Percentiles rank a stretch among this genome's conserved stretches.
These are phyloP conservation scores for Chlamydotis undulata DNA, from an alignment of 2,113 vertebrate genomes.

Conservation along the genomic window DNA sequence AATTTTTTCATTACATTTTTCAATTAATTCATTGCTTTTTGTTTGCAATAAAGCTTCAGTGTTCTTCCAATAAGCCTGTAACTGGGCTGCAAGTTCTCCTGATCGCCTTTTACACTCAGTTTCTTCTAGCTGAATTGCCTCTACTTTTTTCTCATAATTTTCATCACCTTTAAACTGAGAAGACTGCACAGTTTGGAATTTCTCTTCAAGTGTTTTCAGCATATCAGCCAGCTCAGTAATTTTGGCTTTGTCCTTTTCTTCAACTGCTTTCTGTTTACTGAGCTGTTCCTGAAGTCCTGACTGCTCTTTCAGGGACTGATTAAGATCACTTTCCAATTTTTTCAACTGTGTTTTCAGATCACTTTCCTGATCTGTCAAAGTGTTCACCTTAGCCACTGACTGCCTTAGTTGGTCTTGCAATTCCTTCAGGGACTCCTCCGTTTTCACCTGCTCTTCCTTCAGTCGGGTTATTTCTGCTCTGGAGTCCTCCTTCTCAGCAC, in stretches of 20 bases:
- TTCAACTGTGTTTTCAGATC: slow-evolving; percentile 81
- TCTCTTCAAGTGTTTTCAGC: slow-evolving; percentile 74
- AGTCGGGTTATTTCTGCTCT: slow-evolving; percentile 72
- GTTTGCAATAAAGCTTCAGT: slow-evolving; percentile 74
- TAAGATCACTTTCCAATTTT: slow-evolving; percentile 80
- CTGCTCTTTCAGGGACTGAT: slow-evolving; percentile 79
- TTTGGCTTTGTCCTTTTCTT: slow-evolving; percentile 75
- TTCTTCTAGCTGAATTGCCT: slow-evolving; percentile 78
- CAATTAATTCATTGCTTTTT: slow-evolving; percentile 77
- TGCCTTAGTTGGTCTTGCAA: slow-evolving; percentile 84
- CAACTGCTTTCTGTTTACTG: slow-evolving; percentile 60
- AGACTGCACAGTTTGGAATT: slow-evolving; percentile 74
- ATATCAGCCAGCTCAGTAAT: slow-evolving; percentile 71
- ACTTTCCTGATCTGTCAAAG: slow-evolving; percentile 77
- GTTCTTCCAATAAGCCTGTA: slow-evolving; percentile 74
- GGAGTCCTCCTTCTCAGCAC: slow-evolving; percentile 77
- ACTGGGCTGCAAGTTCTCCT: slow-evolving; percentile 67
- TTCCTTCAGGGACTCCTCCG: slow-evolving; percentile 78
- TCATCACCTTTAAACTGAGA: slow-evolving; percentile 75
- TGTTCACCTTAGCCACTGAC: slow-evolving; percentile 70
- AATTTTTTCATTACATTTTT: slow-evolving; percentile 75
- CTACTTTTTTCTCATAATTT: slow-evolving; percentile 76
- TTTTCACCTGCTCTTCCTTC: slow-evolving; percentile 80
- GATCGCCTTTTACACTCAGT: slow-evolving; percentile 73
- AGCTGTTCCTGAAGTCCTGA: slow-evolving; percentile 80